Base-by-base conservation (phyloP, 2,113 vertebrate genomes). In the Sprattus sprattus region DNA sequence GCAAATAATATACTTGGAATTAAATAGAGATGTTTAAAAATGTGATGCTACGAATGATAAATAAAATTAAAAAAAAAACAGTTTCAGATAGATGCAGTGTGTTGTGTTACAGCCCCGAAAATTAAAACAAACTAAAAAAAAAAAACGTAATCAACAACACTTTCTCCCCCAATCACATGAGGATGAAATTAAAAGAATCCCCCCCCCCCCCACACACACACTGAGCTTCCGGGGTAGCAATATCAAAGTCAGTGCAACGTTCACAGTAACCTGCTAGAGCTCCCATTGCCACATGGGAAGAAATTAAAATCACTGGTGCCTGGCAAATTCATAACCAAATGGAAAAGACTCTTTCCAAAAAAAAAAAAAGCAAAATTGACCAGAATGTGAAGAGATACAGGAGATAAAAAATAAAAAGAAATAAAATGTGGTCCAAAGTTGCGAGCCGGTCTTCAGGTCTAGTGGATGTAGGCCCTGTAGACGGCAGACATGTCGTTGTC, bases 401-500 rank as follows among this genome's bases (percentile, higher is more conserved):
- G 90, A 91, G 88, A 90, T 60, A 45, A 82, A 54, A 82, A 86
- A 86, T 54, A 80, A 85, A 32, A 78, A 84, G 49, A 67, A 85
- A 89, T 20, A 87, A 60, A 88, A 86, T 54, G 88, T 92, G 92
- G 92, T 95, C 94, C 94, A 91, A 90, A 91, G 88, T 81, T 84
- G 28, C 18, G 82, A 88, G 86, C 88, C 86, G 88, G 87, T 88
- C 82, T 86, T 81, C 18, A 89, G 71, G 87, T 94, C 96, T 97
- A 99, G 94, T 99, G 98, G 90, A 99, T 99, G 91, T 99, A 99
- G 94, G 98, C 98, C 93, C 98, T 95, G 96, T 99, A 99, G 90
- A 99, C 98, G 49, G 98, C 98, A 60, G 98, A 99, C 93, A 99
- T 99, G 84, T 99, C 98, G 54, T 99, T 99, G 94, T 99, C 98